A percentile compares a stretch with the other conserved stretches of the same genome.
Evolutionary conservation across 2,888 invertebrate genomes (phyloP).

Genomic region (Epiperipatus broadwayi): DNA sequence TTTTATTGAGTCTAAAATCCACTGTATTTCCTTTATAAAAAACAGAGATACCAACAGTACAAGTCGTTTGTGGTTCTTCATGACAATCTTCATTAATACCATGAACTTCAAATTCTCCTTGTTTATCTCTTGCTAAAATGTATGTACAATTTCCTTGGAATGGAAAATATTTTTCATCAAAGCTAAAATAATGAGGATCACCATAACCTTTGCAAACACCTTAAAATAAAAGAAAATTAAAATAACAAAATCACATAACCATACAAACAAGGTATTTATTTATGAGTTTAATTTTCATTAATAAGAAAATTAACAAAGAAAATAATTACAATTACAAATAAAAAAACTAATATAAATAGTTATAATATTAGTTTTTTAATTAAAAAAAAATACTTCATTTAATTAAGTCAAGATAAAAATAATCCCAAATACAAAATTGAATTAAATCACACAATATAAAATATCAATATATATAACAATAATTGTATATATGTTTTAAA

Average conservation of each 20-base stretch:
- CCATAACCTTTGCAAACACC: conserved; percentile 52
- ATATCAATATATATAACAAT: too few relatives aligned
- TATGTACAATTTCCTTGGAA: conserved; percentile 70
- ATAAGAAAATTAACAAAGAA: too few relatives aligned
- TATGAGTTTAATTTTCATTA: too few relatives aligned
- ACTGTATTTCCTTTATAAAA: conserved; percentile 43
- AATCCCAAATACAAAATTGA: too few relatives aligned
- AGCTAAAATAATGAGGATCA: conserved; percentile 58
- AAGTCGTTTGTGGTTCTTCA: conserved; percentile 37
- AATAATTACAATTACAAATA: too few relatives aligned
- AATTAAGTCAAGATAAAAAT: too few relatives aligned
- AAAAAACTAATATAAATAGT: too few relatives aligned
- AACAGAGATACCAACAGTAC: conserved; percentile 47
- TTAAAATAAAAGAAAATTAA: too few relatives aligned
- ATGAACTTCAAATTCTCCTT: conserved; percentile 38
- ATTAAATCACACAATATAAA: too few relatives aligned
- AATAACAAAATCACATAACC: too few relatives aligned
- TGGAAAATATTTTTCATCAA: conserved; percentile 56
- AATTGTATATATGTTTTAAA: too few relatives aligned
- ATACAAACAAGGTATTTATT: too few relatives aligned
- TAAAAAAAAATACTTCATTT: conserved; percentile 8
- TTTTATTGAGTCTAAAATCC: conserved; percentile 21
- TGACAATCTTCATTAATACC: conserved; percentile 50
- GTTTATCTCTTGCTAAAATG: conserved; percentile 46
- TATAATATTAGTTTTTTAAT: not conserved